These are phyloP conservation scores for Rhimphoctona megacephalus DNA, from an alignment of 2,888 invertebrate genomes.

Conservation along the genomic window DNA sequence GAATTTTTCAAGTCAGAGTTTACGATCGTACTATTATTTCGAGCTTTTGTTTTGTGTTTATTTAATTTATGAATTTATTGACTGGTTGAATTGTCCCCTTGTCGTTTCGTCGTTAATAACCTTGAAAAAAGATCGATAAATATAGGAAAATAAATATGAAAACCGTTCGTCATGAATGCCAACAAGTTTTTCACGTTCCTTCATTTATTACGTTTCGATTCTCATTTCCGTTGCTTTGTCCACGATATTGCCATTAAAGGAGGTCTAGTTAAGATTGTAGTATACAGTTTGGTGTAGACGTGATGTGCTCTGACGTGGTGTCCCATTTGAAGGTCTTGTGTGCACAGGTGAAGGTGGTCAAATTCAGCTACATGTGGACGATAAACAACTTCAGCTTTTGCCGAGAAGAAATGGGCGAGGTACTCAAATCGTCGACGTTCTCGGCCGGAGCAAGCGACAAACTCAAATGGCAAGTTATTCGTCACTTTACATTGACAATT, in stretches of 20 bases:
- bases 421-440: constrained; percentile 99
- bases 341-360: constrained; percentile 98
- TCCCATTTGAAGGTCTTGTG: constrained; percentile 83
- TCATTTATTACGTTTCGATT: constrained; percentile 19
- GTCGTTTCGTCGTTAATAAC: neutral
- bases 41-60: neutral
- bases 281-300: constrained; percentile 71
- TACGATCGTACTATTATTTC: neutral
- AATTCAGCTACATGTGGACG: constrained; percentile 99
- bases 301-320: constrained; percentile 78
- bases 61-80: neutral
- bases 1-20: neutral
- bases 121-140: neutral
- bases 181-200: constrained; percentile 5
- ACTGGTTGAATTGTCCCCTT: neutral
- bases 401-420: constrained; percentile 99
- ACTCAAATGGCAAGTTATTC: constrained; percentile 94
- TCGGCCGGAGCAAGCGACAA: constrained; percentile 99
- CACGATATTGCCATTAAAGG: constrained; percentile 35
- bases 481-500: neutral
- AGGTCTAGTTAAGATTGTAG: constrained; percentile 57
- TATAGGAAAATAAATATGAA: neutral
- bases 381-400: constrained; percentile 99
- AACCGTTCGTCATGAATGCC: neutral
- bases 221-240: constrained; percentile 31